Percentiles rank a stretch among this genome's conserved stretches.
Evolutionary conservation across 2,888 invertebrate genomes (phyloP).

Genomic region (Aspidiotus rigidus): DNA sequence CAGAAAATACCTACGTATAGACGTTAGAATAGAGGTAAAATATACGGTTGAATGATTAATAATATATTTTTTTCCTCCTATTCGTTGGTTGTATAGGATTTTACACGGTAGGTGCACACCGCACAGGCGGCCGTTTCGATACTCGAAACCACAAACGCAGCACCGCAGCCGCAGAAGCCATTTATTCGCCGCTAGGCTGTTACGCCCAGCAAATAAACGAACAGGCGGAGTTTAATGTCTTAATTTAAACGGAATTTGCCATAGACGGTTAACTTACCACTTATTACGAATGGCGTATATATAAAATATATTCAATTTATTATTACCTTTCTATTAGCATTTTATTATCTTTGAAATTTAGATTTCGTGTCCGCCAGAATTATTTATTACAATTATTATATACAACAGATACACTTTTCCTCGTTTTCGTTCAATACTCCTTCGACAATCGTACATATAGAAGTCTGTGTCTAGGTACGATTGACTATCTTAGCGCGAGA

Average conservation of each 20-base stretch:
- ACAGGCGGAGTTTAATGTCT: conserved; percentile 29
- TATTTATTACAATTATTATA: conserved; percentile 30
- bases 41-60: too few relatives aligned
- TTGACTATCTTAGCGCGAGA: too few relatives aligned
- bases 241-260: conserved; percentile 30
- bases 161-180: conserved; percentile 18
- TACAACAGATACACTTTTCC: background rate
- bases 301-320: conserved; percentile 31
- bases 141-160: background rate
- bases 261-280: background rate
- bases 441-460: too few relatives aligned
- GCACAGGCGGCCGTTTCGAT: background rate
- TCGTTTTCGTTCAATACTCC: conserved; percentile 3
- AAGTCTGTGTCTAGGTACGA: too few relatives aligned
- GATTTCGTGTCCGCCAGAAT: conserved; percentile 29
- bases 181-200: conserved; percentile 20
- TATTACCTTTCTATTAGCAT: conserved; percentile 33
- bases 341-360: conserved; percentile 30
- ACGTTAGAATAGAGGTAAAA: too few relatives aligned
- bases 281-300: conserved; percentile 7
- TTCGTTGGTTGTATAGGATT: background rate
- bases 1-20: too few relatives aligned
- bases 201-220: conserved; percentile 28
- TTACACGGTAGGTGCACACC: background rate
- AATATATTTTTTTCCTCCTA: background rate